phyloP scores from a whole-genome alignment of 1,140 invertebrate species.

The Neodiprion virginianus region DNA sequence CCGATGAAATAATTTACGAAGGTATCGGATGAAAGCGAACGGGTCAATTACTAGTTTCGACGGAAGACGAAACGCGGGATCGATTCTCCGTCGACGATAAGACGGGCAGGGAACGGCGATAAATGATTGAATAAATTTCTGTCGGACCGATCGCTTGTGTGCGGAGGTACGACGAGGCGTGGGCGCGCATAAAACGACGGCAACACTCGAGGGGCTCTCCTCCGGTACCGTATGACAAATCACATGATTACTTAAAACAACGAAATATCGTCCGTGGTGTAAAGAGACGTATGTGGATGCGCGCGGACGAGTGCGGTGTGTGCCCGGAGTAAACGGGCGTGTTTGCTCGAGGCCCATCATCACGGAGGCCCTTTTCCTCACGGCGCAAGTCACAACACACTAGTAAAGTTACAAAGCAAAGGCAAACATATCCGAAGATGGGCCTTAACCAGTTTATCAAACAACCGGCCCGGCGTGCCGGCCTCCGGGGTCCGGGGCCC shows the following conservation, averaged over 20 bases:
- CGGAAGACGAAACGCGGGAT: too few relatives aligned
- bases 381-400: slow-evolving; percentile 48
- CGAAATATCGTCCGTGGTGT: not conserved
- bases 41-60: too few relatives aligned
- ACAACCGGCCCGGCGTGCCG: slow-evolving; percentile 33
- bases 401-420: slow-evolving; percentile 53
- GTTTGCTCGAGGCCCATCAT: slow-evolving; percentile 45
- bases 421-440: slow-evolving; percentile 45
- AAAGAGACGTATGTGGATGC: not conserved
- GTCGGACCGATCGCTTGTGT: too few relatives aligned
- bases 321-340: slow-evolving; percentile 45
- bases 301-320: slow-evolving; percentile 32
- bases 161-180: not conserved
- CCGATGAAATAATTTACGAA: too few relatives aligned
- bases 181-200: not conserved
- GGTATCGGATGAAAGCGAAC: too few relatives aligned
- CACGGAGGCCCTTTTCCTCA: slow-evolving; percentile 44
- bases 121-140: too few relatives aligned
- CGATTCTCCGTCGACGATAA: too few relatives aligned
- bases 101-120: too few relatives aligned
- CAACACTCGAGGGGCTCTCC: not conserved
- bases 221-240: not conserved
- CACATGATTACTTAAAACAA: slow-evolving; percentile 16
- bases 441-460: slow-evolving; percentile 54
- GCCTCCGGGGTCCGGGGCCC: not conserved